These are phyloP conservation scores for Ciconia stormi DNA, from an alignment of 2,113 vertebrate species.

Conservation along the genomic window DNA sequence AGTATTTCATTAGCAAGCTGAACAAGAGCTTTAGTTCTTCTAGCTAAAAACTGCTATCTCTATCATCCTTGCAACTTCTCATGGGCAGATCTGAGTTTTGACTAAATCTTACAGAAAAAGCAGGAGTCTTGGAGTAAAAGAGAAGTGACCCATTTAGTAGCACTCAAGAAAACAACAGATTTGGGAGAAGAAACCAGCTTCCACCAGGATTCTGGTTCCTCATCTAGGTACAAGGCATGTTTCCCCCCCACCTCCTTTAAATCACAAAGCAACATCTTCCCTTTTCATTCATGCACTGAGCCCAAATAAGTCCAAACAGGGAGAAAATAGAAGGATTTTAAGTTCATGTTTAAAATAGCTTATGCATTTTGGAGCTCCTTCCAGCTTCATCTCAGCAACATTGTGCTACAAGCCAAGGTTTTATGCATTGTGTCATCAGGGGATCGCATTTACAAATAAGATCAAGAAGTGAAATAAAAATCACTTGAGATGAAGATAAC, in stretches of 20 bases:
- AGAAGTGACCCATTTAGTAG: background rate
- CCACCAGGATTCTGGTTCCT: background rate
- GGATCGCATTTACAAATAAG: constrained; percentile 60
- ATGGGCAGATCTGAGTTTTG: background rate
- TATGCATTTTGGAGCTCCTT: background rate
- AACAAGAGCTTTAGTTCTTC: background rate
- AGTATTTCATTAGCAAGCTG: background rate
- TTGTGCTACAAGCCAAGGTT: constrained; percentile 37
- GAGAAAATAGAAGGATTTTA: background rate
- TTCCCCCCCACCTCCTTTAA: fast-evolving
- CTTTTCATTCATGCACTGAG: background rate
- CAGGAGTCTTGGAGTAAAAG: background rate
- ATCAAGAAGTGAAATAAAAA: constrained; percentile 70
- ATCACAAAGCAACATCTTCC: background rate
- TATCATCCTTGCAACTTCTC: background rate
- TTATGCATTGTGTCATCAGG: constrained; percentile 35
- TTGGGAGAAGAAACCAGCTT: background rate
- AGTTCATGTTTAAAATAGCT: constrained; percentile 1
- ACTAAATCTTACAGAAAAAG: background rate
- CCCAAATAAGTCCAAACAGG: background rate
- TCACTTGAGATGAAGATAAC: constrained; percentile 67
- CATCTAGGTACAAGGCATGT: background rate
- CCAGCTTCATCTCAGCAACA: constrained; percentile 17
- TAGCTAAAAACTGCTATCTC: too few relatives aligned
- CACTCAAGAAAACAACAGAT: background rate